These are phyloP conservation scores for Kradibia gibbosae DNA, from an alignment of 1,140 invertebrate species.

Conservation along the genomic window DNA sequence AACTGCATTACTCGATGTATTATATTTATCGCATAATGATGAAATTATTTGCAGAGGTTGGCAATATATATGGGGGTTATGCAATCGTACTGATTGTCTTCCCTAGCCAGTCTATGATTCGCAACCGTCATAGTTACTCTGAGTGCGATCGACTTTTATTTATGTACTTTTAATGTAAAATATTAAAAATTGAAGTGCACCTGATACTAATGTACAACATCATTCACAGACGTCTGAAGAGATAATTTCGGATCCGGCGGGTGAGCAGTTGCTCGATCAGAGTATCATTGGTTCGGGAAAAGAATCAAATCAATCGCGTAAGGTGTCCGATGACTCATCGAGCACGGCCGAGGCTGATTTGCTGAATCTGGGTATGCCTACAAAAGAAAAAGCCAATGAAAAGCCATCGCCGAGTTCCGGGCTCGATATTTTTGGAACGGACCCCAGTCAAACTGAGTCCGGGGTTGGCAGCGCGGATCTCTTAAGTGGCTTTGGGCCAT, in stretches of 20 bases:
- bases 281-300: not conserved
- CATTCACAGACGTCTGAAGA: slow-evolving; percentile 45
- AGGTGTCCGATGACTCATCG: not conserved
- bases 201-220: not conserved
- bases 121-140: slow-evolving; percentile 34
- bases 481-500: slow-evolving; percentile 74
- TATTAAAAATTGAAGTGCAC: not conserved
- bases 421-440: slow-evolving; percentile 65
- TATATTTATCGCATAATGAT: slow-evolving; percentile 10
- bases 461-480: slow-evolving; percentile 72
- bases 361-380: slow-evolving; percentile 67
- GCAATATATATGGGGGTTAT: not conserved
- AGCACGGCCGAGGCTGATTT: slow-evolving; percentile 68
- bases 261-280: slow-evolving; percentile 22
- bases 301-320: not conserved
- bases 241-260: not conserved
- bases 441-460: slow-evolving; percentile 56
- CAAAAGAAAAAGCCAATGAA: not conserved
- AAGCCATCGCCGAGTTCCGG: slow-evolving; percentile 51
- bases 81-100: slow-evolving; percentile 28
- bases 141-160: not conserved
- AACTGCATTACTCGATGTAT: too few species aligned
- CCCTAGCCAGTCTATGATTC: not conserved
- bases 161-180: not conserved
- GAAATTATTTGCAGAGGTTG: slow-evolving; percentile 5